phyloP scores from a whole-genome alignment of 2,797 vertebrate genomes.

The Macrochelys suwanniensis region DNA sequence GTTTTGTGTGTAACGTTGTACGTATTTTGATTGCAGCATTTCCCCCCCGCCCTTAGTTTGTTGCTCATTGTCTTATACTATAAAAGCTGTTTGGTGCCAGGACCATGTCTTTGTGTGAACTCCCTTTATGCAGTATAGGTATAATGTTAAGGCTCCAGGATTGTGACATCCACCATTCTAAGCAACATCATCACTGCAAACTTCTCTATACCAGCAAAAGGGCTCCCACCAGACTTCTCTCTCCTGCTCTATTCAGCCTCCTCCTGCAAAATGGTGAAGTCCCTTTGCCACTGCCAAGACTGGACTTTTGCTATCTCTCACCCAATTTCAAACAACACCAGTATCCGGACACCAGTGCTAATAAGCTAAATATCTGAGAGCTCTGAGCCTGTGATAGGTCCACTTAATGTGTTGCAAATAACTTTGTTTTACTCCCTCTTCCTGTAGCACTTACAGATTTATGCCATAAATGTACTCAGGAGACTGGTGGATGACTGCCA shows the following conservation, averaged over 20 bases:
- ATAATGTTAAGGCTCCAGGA: neutral
- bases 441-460: neutral
- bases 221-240: neutral
- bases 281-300: neutral
- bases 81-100: neutral
- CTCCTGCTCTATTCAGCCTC: neutral
- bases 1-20: neutral
- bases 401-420: neutral
- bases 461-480: neutral
- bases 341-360: neutral
- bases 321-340: neutral
- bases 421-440: slow-evolving; percentile 33
- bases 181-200: neutral
- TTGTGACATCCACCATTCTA: neutral
- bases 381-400: neutral
- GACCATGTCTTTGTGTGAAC: neutral
- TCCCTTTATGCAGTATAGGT: neutral
- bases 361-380: neutral
- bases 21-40: neutral
- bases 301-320: neutral
- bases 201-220: neutral
- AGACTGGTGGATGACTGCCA: neutral
- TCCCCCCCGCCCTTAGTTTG: neutral
- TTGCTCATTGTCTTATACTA: neutral
- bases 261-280: neutral